Evolutionary conservation across 2,113 vertebrate genomes (phyloP).

Genomic region (Pandion haliaetus): DNA sequence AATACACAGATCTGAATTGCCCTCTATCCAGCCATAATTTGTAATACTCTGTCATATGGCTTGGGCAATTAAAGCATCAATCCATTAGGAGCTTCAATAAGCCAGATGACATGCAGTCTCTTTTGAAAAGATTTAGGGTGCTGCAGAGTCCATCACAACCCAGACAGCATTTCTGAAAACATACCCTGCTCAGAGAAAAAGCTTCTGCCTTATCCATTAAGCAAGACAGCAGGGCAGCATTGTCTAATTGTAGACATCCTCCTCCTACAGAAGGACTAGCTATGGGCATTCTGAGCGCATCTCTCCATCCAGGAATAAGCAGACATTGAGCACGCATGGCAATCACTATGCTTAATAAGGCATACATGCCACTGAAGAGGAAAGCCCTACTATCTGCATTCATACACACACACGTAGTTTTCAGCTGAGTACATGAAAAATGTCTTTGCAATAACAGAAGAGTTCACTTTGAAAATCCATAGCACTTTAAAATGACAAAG

Average conservation of each 20-base stretch:
- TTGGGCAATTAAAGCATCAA: not conserved
- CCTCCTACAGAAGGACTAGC: not conserved
- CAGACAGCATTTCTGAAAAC: not conserved
- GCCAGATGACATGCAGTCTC: not conserved
- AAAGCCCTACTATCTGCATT: not conserved
- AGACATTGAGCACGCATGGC: not conserved
- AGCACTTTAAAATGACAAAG: not conserved
- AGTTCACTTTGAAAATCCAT: not conserved
- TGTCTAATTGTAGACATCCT: not conserved
- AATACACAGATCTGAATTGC: not conserved
- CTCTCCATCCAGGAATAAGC: not conserved
- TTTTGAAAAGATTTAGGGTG: not conserved
- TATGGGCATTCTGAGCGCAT: not conserved
- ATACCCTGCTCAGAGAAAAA: not conserved
- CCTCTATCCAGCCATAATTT: not conserved
- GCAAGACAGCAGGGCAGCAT: not conserved
- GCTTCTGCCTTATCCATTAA: not conserved
- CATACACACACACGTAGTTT: fast-evolving
- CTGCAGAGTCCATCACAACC: not conserved
- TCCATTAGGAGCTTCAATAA: not conserved
- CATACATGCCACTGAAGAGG: not conserved
- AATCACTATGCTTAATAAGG: not conserved
- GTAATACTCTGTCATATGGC: not conserved
- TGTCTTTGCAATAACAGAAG: not conserved
- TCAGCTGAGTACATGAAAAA: not conserved